phyloP scores from a whole-genome alignment of 1,140 invertebrate species.

The Aphis craccivora region DNA sequence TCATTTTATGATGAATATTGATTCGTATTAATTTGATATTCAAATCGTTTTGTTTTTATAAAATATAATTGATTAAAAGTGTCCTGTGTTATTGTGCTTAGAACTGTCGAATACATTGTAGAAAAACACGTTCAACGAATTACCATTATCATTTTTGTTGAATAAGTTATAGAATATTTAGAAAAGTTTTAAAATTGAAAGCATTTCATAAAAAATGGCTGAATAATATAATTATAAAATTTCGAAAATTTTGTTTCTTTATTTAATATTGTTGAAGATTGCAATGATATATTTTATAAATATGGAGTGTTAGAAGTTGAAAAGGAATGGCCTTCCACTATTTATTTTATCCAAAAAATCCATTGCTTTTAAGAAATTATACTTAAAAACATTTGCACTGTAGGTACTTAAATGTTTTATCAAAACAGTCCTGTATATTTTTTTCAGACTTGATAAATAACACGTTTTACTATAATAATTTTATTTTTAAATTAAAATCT shows the following conservation, averaged over 20 bases:
- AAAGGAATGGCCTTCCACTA: not conserved
- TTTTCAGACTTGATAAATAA: too few relatives aligned
- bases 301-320: not conserved
- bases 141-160: not conserved
- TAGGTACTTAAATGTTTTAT: too few relatives aligned
- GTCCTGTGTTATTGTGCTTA: not conserved
- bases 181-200: not conserved
- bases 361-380: too few relatives aligned
- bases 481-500: too few relatives aligned
- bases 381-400: too few relatives aligned
- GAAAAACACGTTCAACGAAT: not conserved
- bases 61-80: not conserved
- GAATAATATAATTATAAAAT: not conserved
- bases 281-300: not conserved
- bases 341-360: too few relatives aligned
- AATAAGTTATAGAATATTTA: not conserved
- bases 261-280: not conserved
- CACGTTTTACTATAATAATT: too few relatives aligned
- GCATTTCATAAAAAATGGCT: not conserved
- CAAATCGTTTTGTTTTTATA: not conserved
- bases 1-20: not conserved
- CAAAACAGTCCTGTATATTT: too few relatives aligned
- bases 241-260: not conserved
- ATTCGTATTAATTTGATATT: constrained; percentile 1
- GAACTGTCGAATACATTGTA: not conserved